A percentile compares a stretch with the other conserved stretches of the same genome.
Conservation (phyloP, 2,888 invertebrate species). For the Pristionchus entomophagus region DNA sequence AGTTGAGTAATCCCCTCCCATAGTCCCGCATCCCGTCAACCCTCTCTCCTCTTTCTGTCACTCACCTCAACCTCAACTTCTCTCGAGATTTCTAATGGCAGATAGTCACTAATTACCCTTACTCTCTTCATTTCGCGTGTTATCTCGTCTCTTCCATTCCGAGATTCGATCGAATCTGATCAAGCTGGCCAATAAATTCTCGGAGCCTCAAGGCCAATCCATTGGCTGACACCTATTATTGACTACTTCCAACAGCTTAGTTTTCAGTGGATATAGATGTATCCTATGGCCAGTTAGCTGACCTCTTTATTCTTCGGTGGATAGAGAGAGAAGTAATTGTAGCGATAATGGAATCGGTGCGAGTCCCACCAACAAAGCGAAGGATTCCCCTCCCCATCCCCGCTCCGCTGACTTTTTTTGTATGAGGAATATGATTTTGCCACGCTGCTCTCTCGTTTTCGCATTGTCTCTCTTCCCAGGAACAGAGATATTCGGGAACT, state of each 20-base stretch:
- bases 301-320: constrained; percentile 6
- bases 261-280: not conserved
- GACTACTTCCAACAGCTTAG: not conserved
- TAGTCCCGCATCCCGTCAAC: constrained; percentile 27
- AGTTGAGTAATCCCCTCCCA: not conserved
- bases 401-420: constrained; percentile 31
- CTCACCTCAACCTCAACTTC: constrained; percentile 4
- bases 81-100: not conserved
- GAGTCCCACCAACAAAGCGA: not conserved
- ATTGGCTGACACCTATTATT: too few relatives aligned
- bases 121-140: constrained; percentile 2
- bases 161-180: constrained; percentile 30
- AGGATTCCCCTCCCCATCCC: not conserved
- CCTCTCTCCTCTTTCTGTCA: constrained; percentile 14
- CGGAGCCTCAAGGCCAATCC: not conserved
- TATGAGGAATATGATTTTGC: not conserved
- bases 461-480: not conserved
- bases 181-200: not conserved
- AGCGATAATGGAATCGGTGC: constrained; percentile 4
- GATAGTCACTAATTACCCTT: not conserved
- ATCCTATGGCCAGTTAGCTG: not conserved
- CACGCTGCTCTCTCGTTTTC: not conserved
- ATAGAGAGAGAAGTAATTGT: constrained; percentile 15
- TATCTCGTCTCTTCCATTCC: not conserved
- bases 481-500: not conserved